Conservation (phyloP, 2,888 invertebrate genomes). For the Tridacna gigas region DNA sequence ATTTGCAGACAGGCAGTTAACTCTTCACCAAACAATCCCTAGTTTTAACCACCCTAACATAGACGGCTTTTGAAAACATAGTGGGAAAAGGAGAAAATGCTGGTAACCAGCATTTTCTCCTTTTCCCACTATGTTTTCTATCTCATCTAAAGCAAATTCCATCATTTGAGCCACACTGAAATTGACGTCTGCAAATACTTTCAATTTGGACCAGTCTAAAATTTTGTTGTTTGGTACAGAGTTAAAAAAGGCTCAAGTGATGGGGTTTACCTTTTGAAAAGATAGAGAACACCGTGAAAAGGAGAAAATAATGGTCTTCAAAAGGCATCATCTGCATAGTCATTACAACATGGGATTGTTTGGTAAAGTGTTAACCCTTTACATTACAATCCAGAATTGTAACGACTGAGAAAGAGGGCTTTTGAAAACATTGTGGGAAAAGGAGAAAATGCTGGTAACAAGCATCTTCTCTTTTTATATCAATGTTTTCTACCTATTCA, state of each 20-base stretch:
- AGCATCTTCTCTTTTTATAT: too few species aligned
- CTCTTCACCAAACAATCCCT: neutral
- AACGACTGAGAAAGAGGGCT: too few species aligned
- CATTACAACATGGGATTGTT: too few species aligned
- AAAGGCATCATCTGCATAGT: too few species aligned
- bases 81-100: neutral
- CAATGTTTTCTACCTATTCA: too few species aligned
- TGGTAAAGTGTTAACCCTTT: too few species aligned
- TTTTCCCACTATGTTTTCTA: neutral
- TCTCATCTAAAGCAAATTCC: neutral
- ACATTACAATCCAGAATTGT: too few species aligned
- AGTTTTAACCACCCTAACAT: neutral
- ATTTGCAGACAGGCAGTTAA: neutral
- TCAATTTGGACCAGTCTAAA: neutral
- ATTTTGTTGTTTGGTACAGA: neutral
- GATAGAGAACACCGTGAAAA: too few species aligned
- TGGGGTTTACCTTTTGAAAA: too few species aligned
- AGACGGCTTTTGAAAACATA: conserved; percentile 1
- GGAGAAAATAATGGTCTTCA: too few species aligned
- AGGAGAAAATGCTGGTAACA: too few species aligned
- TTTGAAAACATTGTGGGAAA: too few species aligned
- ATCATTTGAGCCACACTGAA: neutral
- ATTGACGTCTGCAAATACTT: neutral
- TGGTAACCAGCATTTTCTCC: neutral
- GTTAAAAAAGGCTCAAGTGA: neutral